These are phyloP conservation scores for Oncorhynchus mykiss DNA, from an alignment of 2,113 vertebrate genomes.

Conservation along the genomic window DNA sequence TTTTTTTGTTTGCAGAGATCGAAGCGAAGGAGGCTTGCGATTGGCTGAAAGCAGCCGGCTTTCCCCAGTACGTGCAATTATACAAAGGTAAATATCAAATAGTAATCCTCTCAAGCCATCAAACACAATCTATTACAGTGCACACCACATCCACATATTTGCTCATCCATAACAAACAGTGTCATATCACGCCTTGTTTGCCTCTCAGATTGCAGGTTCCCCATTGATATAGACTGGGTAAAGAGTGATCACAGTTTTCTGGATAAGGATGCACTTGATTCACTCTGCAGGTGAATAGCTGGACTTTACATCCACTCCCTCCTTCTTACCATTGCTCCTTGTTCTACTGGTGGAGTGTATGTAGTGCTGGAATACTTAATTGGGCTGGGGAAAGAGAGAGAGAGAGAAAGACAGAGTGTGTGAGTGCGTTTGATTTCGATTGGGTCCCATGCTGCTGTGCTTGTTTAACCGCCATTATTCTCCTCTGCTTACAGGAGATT, in stretches of 20 bases:
- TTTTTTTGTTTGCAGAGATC: constrained; percentile 77
- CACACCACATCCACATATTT: neutral
- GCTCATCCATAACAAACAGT: constrained; percentile 25
- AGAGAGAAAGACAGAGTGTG: too few species aligned
- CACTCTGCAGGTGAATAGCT: constrained; percentile 70
- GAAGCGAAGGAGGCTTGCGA: constrained; percentile 91
- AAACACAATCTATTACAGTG: too few species aligned
- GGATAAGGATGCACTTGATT: constrained; percentile 75
- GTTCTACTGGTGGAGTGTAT: too few species aligned
- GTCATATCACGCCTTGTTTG: constrained; percentile 20
- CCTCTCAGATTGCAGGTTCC: constrained; percentile 74
- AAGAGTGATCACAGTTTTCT: constrained; percentile 79
- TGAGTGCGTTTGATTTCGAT: constrained; percentile 23
- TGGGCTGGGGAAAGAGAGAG: too few species aligned
- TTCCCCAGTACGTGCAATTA: constrained; percentile 88
- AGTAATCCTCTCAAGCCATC: constrained; percentile 2
- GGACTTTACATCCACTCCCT: neutral
- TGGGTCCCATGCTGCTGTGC: neutral
- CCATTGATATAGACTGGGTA: constrained; percentile 74
- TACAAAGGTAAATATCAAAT: constrained; percentile 83
- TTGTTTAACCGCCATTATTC: constrained; percentile 37
- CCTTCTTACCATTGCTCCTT: too few species aligned
- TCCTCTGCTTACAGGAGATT: constrained; percentile 70
- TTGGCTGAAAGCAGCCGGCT: constrained; percentile 88
- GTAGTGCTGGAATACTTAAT: too few species aligned